Evolutionary conservation across 2,113 vertebrate species (phyloP), one percentile per base, ranked within the genome.

Genomic region (Fulmarus glacialis): DNA sequence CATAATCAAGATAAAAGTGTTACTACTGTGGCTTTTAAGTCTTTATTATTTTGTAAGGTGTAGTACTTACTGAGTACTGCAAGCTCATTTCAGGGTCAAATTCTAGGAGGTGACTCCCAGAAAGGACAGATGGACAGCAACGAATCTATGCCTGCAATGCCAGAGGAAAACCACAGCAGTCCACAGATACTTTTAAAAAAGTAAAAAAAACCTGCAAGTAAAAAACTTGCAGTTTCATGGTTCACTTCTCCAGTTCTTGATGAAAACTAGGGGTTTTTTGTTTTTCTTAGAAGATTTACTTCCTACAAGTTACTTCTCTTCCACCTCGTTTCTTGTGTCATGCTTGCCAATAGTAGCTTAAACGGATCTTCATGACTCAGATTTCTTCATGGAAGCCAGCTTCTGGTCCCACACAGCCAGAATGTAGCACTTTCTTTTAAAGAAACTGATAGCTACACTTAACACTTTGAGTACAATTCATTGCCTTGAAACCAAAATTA

Each of bases 241-340:
- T 64, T 87, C 3, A 2, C 11, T 74, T 60, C 27, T 66, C 19
- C 15, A 66, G 20, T 17, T 89, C 47, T 45, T 71, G 18, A 60
- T 50, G 32, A 78, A 64, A 89, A 66, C 3, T 11, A 21, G 5
- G 18, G 5, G 0, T 0, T 6, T 62, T 43, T 45, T 3, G 32
- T 34, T 79, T 75, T 55, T 71, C 55, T 50, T 38, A 8, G 15
- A 48, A 40, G 23, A 87, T 45, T 58, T 79, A 63, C 12, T 74
- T 85, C 38, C 24, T 71, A 5, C 13, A 82, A 40, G 11, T 62
- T 66, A 38, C 7, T 56, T 45, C 23, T 52, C 38, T 85, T 73
- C 38, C 22, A 32, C 29, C 9, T 53, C 52, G 12, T 27, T 78
- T 52, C 43, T 50, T 53, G 19, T 15, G 20, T 20, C 66, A 45